Percentiles rank a stretch among this genome's conserved stretches.
These are phyloP conservation scores for Glossosoma conforme DNA, from an alignment of 1,140 invertebrate genomes.

Conservation along the genomic window DNA sequence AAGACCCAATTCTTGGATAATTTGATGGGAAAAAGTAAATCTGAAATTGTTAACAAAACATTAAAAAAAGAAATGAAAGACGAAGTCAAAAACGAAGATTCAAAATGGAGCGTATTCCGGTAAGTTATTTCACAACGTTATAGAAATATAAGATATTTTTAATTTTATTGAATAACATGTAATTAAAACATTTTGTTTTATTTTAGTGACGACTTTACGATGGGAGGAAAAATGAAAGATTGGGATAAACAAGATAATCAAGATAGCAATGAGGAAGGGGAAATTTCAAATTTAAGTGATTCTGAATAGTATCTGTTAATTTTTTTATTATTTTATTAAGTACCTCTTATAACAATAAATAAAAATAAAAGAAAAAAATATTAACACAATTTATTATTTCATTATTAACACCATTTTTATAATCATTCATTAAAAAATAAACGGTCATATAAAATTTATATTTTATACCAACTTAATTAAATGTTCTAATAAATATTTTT, in stretches of 20 bases:
- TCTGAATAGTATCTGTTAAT: conserved; percentile 9
- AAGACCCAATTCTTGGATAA: conserved; percentile 79
- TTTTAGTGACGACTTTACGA: conserved; percentile 79
- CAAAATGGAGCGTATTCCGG: conserved; percentile 55
- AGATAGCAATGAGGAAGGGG: conserved; percentile 49
- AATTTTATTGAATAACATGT: neutral
- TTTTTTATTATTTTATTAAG: too few species aligned
- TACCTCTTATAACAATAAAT: too few species aligned
- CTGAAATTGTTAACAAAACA: conserved; percentile 51
- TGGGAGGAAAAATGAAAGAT: conserved; percentile 83
- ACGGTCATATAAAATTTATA: too few species aligned
- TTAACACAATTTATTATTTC: too few species aligned
- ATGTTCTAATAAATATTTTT: too few species aligned
- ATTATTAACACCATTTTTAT: too few species aligned
- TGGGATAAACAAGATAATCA: conserved; percentile 86
- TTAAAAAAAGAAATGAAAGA: conserved; percentile 40
- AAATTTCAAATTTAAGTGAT: conserved; percentile 21
- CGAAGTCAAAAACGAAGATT: conserved; percentile 43
- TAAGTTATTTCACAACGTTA: conserved; percentile 23
- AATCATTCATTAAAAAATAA: too few species aligned
- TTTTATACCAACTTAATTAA: too few species aligned
- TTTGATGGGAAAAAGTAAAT: conserved; percentile 68
- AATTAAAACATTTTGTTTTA: conserved; percentile 47
- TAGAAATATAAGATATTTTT: neutral
- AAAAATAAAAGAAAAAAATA: neutral